Percentiles rank a stretch among this genome's conserved stretches.
Conservation (phyloP, 2,797 vertebrate genomes). For the Labroides dimidiatus region DNA sequence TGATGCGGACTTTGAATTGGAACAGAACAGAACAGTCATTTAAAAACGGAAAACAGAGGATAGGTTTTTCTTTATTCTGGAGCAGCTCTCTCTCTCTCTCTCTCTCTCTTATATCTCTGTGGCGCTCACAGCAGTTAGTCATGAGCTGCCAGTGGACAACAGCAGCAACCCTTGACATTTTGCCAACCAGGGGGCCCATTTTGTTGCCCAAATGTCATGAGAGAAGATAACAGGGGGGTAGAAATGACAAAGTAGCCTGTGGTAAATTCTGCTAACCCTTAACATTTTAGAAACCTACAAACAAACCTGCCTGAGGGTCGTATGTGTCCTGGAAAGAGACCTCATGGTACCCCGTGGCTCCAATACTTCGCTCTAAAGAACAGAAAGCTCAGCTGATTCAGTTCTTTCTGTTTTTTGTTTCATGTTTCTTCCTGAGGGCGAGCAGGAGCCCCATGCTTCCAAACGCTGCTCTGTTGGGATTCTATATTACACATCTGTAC, state of each 20-base stretch:
- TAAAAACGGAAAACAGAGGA: no score
- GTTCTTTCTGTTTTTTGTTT: no score
- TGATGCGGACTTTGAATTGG: no score
- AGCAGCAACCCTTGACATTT: conserved; percentile 43
- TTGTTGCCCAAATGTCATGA: conserved; percentile 54
- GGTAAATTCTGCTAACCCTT: conserved; percentile 15
- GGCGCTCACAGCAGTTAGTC: conserved; percentile 4
- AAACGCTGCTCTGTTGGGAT: no score
- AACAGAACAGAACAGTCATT: no score
- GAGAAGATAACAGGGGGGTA: conserved; percentile 5
- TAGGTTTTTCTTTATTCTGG: neutral
- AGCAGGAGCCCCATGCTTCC: no score
- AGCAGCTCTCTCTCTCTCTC: neutral
- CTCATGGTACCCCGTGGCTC: no score
- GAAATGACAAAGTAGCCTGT: conserved; percentile 23
- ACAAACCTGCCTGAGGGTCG: conserved; percentile 10
- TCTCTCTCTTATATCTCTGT: neutral
- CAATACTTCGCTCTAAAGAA: no score
- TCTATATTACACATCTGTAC: no score
- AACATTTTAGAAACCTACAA: conserved; percentile 8
- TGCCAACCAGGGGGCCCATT: conserved; percentile 20
- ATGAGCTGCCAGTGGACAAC: conserved; percentile 19
- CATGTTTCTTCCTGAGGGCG: no score
- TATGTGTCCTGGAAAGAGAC: neutral
- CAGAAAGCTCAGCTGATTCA: neutral